A percentile compares a stretch with the other conserved stretches of the same genome.
Conservation (phyloP, 2,113 vertebrate species). For the Mesembrinibis cayennensis region DNA sequence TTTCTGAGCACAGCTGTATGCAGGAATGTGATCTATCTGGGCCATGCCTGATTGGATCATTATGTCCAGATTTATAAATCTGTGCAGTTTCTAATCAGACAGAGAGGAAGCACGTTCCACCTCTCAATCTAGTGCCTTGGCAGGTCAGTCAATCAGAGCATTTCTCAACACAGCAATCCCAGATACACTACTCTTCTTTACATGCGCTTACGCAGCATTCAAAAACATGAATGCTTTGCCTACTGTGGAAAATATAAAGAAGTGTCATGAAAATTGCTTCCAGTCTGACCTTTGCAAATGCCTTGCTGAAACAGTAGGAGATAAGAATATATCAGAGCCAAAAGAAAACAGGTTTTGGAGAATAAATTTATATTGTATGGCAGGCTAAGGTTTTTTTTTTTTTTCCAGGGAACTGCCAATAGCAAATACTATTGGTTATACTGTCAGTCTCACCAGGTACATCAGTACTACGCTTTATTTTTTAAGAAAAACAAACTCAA, state of each 20-base stretch:
- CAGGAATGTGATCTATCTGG: not conserved
- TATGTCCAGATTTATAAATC: slow-evolving; percentile 32
- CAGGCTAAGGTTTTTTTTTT: not conserved
- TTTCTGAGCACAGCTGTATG: not conserved
- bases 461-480: not conserved
- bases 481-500: not conserved
- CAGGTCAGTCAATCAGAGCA: slow-evolving; percentile 31
- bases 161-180: not conserved
- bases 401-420: not conserved
- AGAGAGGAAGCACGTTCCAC: not conserved
- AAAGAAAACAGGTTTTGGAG: not conserved
- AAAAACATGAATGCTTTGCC: not conserved
- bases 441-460: not conserved
- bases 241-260: not conserved
- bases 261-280: not conserved
- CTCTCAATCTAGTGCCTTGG: slow-evolving; percentile 1
- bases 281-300: slow-evolving; percentile 14
- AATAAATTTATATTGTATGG: not conserved
- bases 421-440: not conserved
- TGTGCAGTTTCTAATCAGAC: slow-evolving; percentile 27
- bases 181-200: not conserved
- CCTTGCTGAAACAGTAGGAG: not conserved
- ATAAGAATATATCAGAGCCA: not conserved
- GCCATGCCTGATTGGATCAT: not conserved
- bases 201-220: not conserved